Evolutionary conservation across 1,140 invertebrate species (phyloP).

Genomic region (Planococcus citri): DNA sequence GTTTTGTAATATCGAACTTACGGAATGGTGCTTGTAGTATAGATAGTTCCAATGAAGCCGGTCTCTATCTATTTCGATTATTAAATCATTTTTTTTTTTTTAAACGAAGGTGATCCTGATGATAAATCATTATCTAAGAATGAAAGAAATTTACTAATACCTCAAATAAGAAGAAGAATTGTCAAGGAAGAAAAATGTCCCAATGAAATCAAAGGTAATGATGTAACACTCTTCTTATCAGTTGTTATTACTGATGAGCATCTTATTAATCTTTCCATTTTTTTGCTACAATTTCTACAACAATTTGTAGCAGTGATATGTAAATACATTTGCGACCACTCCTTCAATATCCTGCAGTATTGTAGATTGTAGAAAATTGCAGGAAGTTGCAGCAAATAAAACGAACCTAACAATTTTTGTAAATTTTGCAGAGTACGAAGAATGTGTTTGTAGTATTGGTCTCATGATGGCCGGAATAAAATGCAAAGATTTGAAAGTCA

Average conservation of each 20-base stretch:
- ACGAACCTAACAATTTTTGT: not conserved
- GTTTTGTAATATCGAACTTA: no score
- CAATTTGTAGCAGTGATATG: no score
- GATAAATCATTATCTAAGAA: constrained; percentile 66
- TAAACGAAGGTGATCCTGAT: constrained; percentile 62
- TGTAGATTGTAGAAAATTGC: no score
- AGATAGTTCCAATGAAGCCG: no score
- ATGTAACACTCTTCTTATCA: constrained; percentile 2
- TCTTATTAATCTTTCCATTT: no score
- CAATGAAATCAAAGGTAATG: constrained; percentile 47
- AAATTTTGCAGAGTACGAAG: constrained; percentile 44
- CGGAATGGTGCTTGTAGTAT: no score
- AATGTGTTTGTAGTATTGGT: constrained; percentile 58
- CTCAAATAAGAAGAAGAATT: constrained; percentile 68
- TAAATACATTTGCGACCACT: constrained; percentile 1
- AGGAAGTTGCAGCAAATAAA: no score
- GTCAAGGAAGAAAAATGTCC: constrained; percentile 62
- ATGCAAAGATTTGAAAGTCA: constrained; percentile 56
- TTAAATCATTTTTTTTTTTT: no score
- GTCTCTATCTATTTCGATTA: no score
- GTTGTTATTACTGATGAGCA: no score
- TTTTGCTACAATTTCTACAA: no score
- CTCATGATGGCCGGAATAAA: constrained; percentile 50
- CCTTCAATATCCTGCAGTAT: constrained; percentile 7
- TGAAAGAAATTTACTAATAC: constrained; percentile 70